phyloP scores from a whole-genome alignment of 2,888 invertebrate genomes.

The Meghimatium bilineatum region DNA sequence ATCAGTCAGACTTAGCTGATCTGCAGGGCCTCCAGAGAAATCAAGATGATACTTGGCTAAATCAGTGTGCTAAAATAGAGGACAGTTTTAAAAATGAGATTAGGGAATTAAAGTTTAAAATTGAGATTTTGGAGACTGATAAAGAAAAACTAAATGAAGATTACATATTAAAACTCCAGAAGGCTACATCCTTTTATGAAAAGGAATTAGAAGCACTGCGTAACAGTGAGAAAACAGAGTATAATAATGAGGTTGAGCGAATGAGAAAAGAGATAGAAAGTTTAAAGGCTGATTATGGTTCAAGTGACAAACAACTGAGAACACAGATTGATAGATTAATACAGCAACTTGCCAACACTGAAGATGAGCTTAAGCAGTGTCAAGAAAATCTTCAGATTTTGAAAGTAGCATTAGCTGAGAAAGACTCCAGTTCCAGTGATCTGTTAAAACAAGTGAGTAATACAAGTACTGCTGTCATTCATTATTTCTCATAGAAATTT shows the following conservation, averaged over 20 bases:
- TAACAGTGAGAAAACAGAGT: constrained; percentile 59
- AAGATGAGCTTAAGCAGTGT: constrained; percentile 66
- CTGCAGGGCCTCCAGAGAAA: constrained; percentile 59
- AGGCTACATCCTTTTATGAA: constrained; percentile 75
- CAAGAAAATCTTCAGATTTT: constrained; percentile 59
- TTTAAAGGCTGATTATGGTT: constrained; percentile 68
- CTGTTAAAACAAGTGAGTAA: constrained; percentile 66
- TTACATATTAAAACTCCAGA: constrained; percentile 71
- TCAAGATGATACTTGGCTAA: constrained; percentile 66
- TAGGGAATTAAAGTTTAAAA: constrained; percentile 59
- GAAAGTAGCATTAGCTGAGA: constrained; percentile 55
- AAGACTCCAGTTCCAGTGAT: constrained; percentile 58
- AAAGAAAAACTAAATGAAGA: constrained; percentile 69
- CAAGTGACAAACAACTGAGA: constrained; percentile 64
- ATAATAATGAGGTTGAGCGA: constrained; percentile 60
- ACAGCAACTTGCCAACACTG: constrained; percentile 66
- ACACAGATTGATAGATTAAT: constrained; percentile 71
- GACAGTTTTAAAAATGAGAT: constrained; percentile 67
- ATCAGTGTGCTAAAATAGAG: constrained; percentile 66
- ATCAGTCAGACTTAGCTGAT: constrained; percentile 69
- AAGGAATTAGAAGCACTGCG: constrained; percentile 73
- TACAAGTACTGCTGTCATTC: background rate
- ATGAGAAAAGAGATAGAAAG: constrained; percentile 68
- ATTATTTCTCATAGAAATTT: no score
- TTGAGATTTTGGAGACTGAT: constrained; percentile 61